Percentiles rank a stretch among this genome's conserved stretches.
Evolutionary conservation across 1,140 invertebrate genomes (phyloP).

Genomic region (Leucophenga varia): DNA sequence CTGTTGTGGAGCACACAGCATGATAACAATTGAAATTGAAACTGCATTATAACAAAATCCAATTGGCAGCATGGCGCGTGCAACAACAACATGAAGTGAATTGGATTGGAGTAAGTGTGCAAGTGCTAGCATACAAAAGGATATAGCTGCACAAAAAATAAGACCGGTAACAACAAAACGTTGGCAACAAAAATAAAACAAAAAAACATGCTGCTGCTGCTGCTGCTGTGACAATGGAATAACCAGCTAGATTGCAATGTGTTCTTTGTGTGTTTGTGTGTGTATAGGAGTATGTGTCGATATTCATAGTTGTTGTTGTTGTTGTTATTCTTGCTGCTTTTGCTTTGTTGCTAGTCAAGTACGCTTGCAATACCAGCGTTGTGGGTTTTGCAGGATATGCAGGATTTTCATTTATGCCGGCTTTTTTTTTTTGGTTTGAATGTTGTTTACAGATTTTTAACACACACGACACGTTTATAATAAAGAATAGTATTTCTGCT

Average conservation of each 20-base stretch:
- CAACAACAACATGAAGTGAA: too few relatives aligned
- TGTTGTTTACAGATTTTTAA: too few relatives aligned
- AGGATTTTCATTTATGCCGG: conserved; percentile 49
- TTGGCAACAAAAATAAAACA: conserved; percentile 14
- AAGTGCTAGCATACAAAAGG: too few relatives aligned
- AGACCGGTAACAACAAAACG: conserved; percentile 17
- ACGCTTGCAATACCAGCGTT: too few relatives aligned
- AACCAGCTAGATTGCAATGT: background rate
- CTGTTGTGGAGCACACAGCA: too few relatives aligned
- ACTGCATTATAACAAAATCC: too few relatives aligned
- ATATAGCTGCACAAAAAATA: too few relatives aligned
- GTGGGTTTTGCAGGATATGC: conserved; percentile 34
- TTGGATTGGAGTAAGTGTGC: background rate
- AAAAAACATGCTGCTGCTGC: conserved; percentile 27
- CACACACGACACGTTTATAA: too few relatives aligned
- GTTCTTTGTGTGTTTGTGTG: background rate
- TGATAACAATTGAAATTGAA: conserved; percentile 52
- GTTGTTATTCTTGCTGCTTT: conserved; percentile 21
- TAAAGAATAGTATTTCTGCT: too few relatives aligned
- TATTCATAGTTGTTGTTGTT: conserved; percentile 13
- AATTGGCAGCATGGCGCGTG: too few relatives aligned
- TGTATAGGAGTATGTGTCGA: too few relatives aligned
- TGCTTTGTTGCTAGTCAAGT: conserved; percentile 14
- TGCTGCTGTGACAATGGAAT: conserved; percentile 8
- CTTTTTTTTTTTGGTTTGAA: too few relatives aligned